Conservation (phyloP, 1,140 invertebrate genomes). For the Semibalanus balanoides region DNA sequence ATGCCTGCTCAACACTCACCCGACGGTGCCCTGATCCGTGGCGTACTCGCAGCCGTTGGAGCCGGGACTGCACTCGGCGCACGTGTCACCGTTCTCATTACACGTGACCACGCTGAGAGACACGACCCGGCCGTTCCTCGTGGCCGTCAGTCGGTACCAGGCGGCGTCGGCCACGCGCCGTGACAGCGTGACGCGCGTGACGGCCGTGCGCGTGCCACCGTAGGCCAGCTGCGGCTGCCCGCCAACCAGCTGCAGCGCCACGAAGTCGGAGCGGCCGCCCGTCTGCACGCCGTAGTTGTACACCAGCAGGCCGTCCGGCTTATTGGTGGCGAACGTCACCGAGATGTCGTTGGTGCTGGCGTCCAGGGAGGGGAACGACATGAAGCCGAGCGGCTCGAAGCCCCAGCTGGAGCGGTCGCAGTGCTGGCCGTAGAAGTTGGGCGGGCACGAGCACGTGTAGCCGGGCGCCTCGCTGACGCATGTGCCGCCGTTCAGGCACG, state of each 20-base stretch:
- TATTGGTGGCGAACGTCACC: slow-evolving; percentile 78
- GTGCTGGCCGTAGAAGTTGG: slow-evolving; percentile 69
- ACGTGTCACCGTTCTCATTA: slow-evolving; percentile 66
- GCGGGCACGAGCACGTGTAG: slow-evolving; percentile 69
- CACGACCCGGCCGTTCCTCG: slow-evolving; percentile 68
- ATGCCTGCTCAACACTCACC: slow-evolving; percentile 51
- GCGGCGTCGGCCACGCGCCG: slow-evolving; percentile 61
- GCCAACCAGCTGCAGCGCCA: slow-evolving; percentile 71
- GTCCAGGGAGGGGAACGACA: slow-evolving; percentile 69
- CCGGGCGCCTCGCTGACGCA: slow-evolving; percentile 62
- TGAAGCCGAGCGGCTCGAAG: slow-evolving; percentile 74
- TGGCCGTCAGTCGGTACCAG: slow-evolving; percentile 84
- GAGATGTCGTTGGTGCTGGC: slow-evolving; percentile 78
- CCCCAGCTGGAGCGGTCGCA: slow-evolving; percentile 81
- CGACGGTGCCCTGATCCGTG: slow-evolving; percentile 65
- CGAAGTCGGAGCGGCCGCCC: slow-evolving; percentile 77
- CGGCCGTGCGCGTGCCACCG: slow-evolving; percentile 68
- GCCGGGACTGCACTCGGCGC: slow-evolving; percentile 65
- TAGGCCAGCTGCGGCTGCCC: slow-evolving; percentile 76
- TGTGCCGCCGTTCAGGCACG: slow-evolving; percentile 67
- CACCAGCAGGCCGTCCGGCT: slow-evolving; percentile 63
- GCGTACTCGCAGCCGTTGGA: slow-evolving; percentile 57
- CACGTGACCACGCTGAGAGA: slow-evolving; percentile 63
- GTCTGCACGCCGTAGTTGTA: slow-evolving; percentile 79
- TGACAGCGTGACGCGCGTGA: slow-evolving; percentile 53